Base-by-base conservation (phyloP, 2,797 vertebrate genomes). In the Galago senegalensis region DNA sequence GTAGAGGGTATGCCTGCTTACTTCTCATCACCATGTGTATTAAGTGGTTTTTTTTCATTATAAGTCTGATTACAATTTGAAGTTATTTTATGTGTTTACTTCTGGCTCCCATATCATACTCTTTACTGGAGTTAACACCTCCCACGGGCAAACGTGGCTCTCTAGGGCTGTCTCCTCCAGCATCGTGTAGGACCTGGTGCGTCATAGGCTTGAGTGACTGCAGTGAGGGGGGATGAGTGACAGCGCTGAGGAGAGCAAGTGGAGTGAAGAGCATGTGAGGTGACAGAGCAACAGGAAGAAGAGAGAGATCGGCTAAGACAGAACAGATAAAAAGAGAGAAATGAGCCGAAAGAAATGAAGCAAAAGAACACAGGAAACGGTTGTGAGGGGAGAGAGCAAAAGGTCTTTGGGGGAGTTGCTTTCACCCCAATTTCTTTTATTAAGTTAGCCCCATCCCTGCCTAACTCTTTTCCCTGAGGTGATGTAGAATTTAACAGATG, bases 21-120 rank as follows among this genome's bases (percentile, higher is more conserved):
- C 2, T 17, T 34, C 27, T 88, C 40, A 85, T 18, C 63, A 11
- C 25, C 58, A 23, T 23, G 18, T 65, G 37, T 46, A 77, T 40
- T 29, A 21, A 31, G 31, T 82, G 20, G 21, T 61, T 46, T 73
- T 89, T 91, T 95, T 82, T 86, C 43, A 21, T 82, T 75, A 29
- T 29, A 72, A 87, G 56, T 56, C 12, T 63, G 40, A 76, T 0
- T 40, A 82, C 61, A 89, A 3, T 70, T 40, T 75, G 67, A 73
- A 90, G 82, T 58, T 40, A 80, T 69, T 69, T 87, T 56, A 29
- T 18, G 25, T 49, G 23, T 87, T 94, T 81, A 16, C 0, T 12
- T 75, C 88, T 88, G 69, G 23, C 13, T 49, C 29, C 9, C 37
- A 46, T 18, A 18, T 91, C 43, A 34, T 25, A 21, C 40, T 89